Percentiles rank a stretch among this genome's conserved stretches.
Evolutionary conservation across 1,140 invertebrate species (phyloP).

Genomic region (Drosophila varians): DNA sequence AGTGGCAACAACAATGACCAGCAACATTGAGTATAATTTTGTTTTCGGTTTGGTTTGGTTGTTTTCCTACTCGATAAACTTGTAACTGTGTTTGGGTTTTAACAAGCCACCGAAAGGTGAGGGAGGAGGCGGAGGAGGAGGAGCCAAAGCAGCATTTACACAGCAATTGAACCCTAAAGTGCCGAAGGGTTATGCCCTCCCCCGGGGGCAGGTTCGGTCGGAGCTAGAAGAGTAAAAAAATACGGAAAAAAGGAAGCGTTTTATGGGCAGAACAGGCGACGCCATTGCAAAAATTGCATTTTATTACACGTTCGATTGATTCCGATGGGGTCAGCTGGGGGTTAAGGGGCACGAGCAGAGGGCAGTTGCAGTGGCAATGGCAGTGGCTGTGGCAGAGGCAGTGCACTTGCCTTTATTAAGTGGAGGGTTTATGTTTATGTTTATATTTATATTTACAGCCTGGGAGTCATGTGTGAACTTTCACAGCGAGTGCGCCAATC

Average conservation of each 20-base stretch:
- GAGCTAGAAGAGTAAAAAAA: constrained; percentile 16
- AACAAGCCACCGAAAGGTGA: constrained; percentile 32
- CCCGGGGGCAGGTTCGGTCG: constrained; percentile 13
- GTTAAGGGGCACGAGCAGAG: neutral
- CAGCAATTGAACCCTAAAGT: constrained; percentile 74
- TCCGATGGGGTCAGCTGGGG: constrained; percentile 30
- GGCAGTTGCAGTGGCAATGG: constrained; percentile 4
- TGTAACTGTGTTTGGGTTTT: constrained; percentile 61
- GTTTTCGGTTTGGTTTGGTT: constrained; percentile 10
- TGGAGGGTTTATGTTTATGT: constrained; percentile 76
- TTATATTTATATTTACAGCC: constrained; percentile 77
- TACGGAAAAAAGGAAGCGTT: constrained; percentile 5
- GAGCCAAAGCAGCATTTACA: constrained; percentile 55
- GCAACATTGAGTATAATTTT: constrained; percentile 46
- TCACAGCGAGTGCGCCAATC: constrained; percentile 7
- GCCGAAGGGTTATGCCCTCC: constrained; percentile 55
- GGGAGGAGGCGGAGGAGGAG: neutral
- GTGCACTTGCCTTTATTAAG: constrained; percentile 69
- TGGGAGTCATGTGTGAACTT: constrained; percentile 34
- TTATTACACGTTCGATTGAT: constrained; percentile 80
- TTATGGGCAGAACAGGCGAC: constrained; percentile 38
- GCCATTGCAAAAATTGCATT: constrained; percentile 69
- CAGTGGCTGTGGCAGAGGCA: constrained; percentile 3
- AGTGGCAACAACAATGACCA: constrained; percentile 56
- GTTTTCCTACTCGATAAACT: constrained; percentile 44